Base-by-base conservation (phyloP, 2,113 vertebrate genomes). In the Nothocercus nigrocapillus region DNA sequence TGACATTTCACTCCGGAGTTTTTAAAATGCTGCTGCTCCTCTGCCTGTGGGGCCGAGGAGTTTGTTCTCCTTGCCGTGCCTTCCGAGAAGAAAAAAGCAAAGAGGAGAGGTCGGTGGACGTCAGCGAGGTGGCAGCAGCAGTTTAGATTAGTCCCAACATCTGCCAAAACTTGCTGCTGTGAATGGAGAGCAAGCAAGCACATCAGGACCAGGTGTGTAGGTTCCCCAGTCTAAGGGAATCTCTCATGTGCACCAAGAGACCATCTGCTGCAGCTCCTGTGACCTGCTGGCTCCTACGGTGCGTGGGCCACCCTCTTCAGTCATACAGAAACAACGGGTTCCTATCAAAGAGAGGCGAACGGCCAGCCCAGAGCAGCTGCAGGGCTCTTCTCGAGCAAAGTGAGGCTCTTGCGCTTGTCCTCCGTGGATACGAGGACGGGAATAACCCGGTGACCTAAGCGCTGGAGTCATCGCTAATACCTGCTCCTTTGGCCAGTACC, bases 361-460 rank as follows among this genome's bases (percentile, higher is more conserved):
- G 38, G 76, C 54, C 53, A 45, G 76, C 54, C 63, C 67, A 85
- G 80, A 94, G 90, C 54, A 74, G 86, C 94, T 95, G 27, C 88
- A 83, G 93, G 93, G 88, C 81, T 82, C 75, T 80, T 90, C 44
- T 28, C 7, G 44, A 61, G 72, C 10, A 83, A 89, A 77, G 32
- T 1, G 21, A 77, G 59, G 51, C 61, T 42, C 70, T 64, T 90
- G 81, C 44, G 14, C 85, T 94, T 84, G 73, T 95, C 85, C 49
- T 74, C 42, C 28, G 16, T 67, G 91, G 67, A 8, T 69, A 94
- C 70, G 59, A 78, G 85, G 80, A 91, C 6, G 44, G 87, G 73
- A 96, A 87, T 49, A 95, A 95, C 84, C 40, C 81, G 44, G 79
- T 97, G 96, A 97, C 94, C 95, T 96, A 90, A 95, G 93, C 79